phyloP scores from a whole-genome alignment of 2,113 vertebrate species.

The Muscicapa adusta region DNA sequence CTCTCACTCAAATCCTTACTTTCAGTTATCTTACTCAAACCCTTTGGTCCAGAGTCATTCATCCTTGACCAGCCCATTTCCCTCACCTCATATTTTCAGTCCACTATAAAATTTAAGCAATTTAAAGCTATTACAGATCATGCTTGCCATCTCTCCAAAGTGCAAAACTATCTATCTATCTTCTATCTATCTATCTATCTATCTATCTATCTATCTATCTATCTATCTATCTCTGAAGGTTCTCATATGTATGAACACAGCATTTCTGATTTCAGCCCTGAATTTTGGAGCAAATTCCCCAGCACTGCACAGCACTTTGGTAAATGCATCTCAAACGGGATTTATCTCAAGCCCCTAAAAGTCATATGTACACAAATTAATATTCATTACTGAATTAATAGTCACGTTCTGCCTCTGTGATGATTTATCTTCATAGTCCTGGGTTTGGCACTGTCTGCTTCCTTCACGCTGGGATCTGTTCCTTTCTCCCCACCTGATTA shows the following conservation, averaged over 20 bases:
- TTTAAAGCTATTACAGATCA: background rate
- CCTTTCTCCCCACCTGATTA: background rate
- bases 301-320: background rate
- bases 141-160: background rate
- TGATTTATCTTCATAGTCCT: background rate
- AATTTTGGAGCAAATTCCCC: background rate
- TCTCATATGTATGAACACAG: background rate
- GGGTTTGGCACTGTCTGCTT: background rate
- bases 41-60: background rate
- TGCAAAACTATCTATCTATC: background rate
- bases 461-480: fast-evolving
- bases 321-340: background rate
- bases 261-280: background rate
- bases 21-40: background rate
- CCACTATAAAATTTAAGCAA: background rate
- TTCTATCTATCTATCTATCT: background rate
- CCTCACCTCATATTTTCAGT: background rate
- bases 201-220: background rate
- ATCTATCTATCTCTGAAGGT: background rate
- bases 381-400: background rate
- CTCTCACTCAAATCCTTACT: background rate
- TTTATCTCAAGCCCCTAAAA: background rate
- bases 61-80: background rate
- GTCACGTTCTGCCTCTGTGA: background rate
- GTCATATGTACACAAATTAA: background rate